phyloP scores from a whole-genome alignment of 1,140 invertebrate species.

The Dendrolimus punctatus region DNA sequence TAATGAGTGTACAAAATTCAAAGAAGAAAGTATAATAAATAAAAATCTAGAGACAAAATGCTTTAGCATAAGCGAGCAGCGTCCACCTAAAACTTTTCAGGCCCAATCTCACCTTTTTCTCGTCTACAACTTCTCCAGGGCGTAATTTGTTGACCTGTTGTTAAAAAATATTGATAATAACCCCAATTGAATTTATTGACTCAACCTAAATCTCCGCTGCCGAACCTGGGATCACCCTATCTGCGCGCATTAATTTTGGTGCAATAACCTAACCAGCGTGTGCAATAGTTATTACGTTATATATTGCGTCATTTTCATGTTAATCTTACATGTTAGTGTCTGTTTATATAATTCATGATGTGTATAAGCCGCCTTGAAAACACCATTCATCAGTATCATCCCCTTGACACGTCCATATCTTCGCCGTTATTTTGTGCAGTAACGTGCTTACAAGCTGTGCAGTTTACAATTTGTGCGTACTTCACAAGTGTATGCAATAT shows the following conservation, averaged over 20 bases:
- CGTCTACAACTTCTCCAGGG: constrained; percentile 92
- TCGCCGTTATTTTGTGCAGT: constrained; percentile 52
- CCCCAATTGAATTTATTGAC: constrained; percentile 23
- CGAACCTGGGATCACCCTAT: constrained; percentile 46
- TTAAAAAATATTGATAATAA: constrained; percentile 67
- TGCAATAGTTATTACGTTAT: constrained; percentile 62
- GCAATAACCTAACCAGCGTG: constrained; percentile 43
- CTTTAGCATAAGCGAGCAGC: constrained; percentile 68
- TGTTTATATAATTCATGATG: constrained; percentile 22
- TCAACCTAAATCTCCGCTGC: constrained; percentile 56
- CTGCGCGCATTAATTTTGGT: constrained; percentile 37
- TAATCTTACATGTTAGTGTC: constrained; percentile 55
- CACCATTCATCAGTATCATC: constrained; percentile 27
- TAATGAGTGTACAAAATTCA: constrained; percentile 10
- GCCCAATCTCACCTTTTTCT: constrained; percentile 89
- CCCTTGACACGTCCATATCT: constrained; percentile 26
- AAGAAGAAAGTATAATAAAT: constrained; percentile 18
- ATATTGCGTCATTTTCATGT: constrained; percentile 45
- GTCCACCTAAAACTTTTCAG: constrained; percentile 64
- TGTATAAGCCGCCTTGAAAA: constrained; percentile 32
- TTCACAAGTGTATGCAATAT: constrained; percentile 60
- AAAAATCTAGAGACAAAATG: constrained; percentile 56
- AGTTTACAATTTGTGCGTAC: constrained; percentile 56
- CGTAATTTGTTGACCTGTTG: constrained; percentile 83
- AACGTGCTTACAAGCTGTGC: constrained; percentile 67